Conservation (phyloP, 2,888 invertebrate species). For the Osedax fenrisi region DNA sequence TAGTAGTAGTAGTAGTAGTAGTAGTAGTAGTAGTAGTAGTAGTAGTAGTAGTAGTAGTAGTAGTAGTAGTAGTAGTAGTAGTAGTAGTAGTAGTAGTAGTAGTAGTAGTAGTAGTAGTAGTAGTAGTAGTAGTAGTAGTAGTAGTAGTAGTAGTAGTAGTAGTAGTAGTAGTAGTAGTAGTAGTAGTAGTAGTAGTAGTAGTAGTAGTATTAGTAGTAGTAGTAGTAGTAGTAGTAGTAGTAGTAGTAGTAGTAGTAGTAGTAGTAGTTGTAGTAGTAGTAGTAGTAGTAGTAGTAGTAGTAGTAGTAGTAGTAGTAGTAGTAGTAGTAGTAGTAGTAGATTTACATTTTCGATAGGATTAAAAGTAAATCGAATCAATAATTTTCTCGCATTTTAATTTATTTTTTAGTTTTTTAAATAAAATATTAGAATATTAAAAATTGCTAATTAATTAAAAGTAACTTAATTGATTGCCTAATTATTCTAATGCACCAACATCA, state of each 20-base stretch:
- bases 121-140: slow-evolving; percentile 15
- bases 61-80: slow-evolving; percentile 17
- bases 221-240: not conserved
- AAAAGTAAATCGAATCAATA: no score
- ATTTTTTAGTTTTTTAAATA: no score
- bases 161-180: not conserved
- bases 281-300: slow-evolving; percentile 15
- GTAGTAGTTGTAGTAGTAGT: slow-evolving; percentile 3
- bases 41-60: slow-evolving; percentile 19
- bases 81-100: not conserved
- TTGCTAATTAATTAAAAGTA: no score
- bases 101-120: not conserved
- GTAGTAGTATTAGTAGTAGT: slow-evolving; percentile 10
- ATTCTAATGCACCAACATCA: no score
- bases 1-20: not conserved
- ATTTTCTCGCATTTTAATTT: no score
- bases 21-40: slow-evolving; percentile 15
- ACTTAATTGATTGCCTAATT: no score
- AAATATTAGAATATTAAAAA: no score
- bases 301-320: slow-evolving; percentile 19
- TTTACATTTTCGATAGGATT: no score
- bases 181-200: slow-evolving; percentile 11
- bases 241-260: slow-evolving; percentile 7
- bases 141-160: slow-evolving; percentile 9
- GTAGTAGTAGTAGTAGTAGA: slow-evolving; percentile 19